Percentiles rank a stretch among this genome's conserved stretches.
phyloP scores from a whole-genome alignment of 1,140 invertebrate species.

The Drosophila sechellia region DNA sequence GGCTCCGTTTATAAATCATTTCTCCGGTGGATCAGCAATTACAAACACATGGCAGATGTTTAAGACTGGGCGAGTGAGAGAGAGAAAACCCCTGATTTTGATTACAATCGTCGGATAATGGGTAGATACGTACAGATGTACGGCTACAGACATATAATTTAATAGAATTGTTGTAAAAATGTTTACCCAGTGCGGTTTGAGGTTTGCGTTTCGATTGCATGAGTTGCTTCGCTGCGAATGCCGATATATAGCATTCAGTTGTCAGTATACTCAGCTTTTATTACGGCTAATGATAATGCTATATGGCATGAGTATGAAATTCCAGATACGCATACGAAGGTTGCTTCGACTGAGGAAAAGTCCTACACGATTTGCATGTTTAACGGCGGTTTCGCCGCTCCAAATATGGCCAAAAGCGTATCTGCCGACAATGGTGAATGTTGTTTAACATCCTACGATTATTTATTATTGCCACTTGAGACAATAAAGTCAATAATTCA shows the following conservation, averaged over 20 bases:
- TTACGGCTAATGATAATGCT: slow-evolving; percentile 39
- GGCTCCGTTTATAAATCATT: slow-evolving; percentile 37
- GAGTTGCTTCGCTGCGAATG: slow-evolving; percentile 2
- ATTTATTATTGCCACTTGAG: slow-evolving; percentile 75
- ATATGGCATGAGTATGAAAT: slow-evolving; percentile 18
- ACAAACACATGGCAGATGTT: slow-evolving; percentile 48
- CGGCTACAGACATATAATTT: slow-evolving; percentile 48
- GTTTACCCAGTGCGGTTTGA: slow-evolving; percentile 56
- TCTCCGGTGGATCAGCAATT: slow-evolving; percentile 52
- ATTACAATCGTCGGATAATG: slow-evolving; percentile 45
- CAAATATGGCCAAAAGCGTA: slow-evolving; percentile 35
- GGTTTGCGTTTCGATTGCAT: slow-evolving; percentile 36
- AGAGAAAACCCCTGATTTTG: slow-evolving; percentile 42
- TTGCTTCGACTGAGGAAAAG: slow-evolving; percentile 16
- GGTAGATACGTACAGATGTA: slow-evolving; percentile 29
- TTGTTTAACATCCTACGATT: slow-evolving; percentile 58
- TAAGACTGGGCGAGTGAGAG: background rate
- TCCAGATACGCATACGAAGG: slow-evolving; percentile 38
- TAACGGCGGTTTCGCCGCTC: slow-evolving; percentile 28
- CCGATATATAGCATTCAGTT: background rate
- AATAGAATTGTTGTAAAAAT: slow-evolving; percentile 58
- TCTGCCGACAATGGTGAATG: slow-evolving; percentile 71
- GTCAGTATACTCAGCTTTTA: slow-evolving; percentile 23
- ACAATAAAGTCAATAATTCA: slow-evolving; percentile 72
- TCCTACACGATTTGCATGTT: slow-evolving; percentile 61